Evolutionary conservation across 1,140 invertebrate genomes (phyloP), one percentile per base, ranked within the genome.

Genomic region (Leptinotarsa defecta): DNA sequence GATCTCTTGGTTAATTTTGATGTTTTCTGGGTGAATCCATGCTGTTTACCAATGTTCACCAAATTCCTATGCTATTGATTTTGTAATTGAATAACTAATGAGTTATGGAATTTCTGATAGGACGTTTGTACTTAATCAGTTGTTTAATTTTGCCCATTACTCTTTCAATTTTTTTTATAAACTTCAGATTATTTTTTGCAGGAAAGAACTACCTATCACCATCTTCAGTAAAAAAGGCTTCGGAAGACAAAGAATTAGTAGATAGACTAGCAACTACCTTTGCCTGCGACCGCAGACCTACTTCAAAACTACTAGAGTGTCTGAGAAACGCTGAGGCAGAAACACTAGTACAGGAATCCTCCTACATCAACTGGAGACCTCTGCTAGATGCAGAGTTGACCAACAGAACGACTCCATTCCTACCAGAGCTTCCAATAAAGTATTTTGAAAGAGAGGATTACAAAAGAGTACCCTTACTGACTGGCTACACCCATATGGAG

Each of bases 401-500:
- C 77, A 93, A 93, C 77, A 87, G 87, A 3, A 67, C 89, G 22
- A 79, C 89, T 1, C 89, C 91, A 0, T 93, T 94, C 81, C 83
- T 95, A 17, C 84, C 91, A 8, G 90, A 90, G 77, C 85, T 90
- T 69, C 93, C 93, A 0, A 88, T 86, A 43, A 88, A 87, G 65
- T 85, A 91, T 68, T 89, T 94, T 68, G 86, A 89, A 76, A 86
- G 84, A 72, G 90, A 89, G 48, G 85, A 88, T 78, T 88, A 89
- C 84, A 84, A 88, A 84, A 89, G 90, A 63, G 91, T 94, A 1
- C 92, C 93, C 0, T 79, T 94, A 13, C 85, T 95, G 68, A 89
- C 89, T 4, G 94, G 93, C 2, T 94, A 90, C 74, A 94, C 93
- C 0, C 91, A 93, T 78, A 94, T 94, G 89, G 93, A 95, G 83